Conservation (phyloP, 2,888 invertebrate genomes). For the Dysmachus trigonus region DNA sequence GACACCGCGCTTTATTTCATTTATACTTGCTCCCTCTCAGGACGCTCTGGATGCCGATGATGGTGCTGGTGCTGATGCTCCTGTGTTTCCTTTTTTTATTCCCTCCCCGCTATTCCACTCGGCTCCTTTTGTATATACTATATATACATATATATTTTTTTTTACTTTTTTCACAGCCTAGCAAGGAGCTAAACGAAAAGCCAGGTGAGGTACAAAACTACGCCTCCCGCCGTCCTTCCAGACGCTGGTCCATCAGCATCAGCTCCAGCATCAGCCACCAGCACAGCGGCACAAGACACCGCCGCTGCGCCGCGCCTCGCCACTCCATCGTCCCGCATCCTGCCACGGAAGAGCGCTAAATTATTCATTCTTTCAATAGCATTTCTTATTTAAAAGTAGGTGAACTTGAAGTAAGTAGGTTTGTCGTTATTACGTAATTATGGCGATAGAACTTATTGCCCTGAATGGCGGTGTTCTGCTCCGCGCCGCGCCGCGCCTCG, state of each 20-base stretch:
- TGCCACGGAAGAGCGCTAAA: neutral
- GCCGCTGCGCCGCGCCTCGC: neutral
- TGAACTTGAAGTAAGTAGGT: slow-evolving; percentile 38
- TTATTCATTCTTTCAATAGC: slow-evolving; percentile 33
- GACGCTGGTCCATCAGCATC: neutral
- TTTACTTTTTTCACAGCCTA: neutral
- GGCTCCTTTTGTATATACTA: neutral
- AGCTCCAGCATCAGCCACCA: neutral
- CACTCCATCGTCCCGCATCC: neutral
- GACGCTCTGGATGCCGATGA: neutral
- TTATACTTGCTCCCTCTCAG: neutral
- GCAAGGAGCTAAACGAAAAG: slow-evolving; percentile 17
- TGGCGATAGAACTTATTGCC: slow-evolving; percentile 6
- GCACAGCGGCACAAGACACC: neutral
- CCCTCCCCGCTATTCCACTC: neutral
- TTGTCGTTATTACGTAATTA: slow-evolving; percentile 37
- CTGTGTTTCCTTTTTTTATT: neutral
- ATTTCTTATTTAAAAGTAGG: slow-evolving; percentile 36
- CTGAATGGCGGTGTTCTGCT: neutral
- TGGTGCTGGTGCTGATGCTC: neutral
- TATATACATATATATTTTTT: neutral
- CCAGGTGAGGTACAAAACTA: neutral
- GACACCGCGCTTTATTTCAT: slow-evolving; percentile 7
- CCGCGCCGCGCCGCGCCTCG: neutral
- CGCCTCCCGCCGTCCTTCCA: neutral